Percentiles rank a stretch among this genome's conserved stretches.
These are phyloP conservation scores for Tenthredo scrophulariae DNA, from an alignment of 2,888 invertebrate genomes.

Conservation along the genomic window DNA sequence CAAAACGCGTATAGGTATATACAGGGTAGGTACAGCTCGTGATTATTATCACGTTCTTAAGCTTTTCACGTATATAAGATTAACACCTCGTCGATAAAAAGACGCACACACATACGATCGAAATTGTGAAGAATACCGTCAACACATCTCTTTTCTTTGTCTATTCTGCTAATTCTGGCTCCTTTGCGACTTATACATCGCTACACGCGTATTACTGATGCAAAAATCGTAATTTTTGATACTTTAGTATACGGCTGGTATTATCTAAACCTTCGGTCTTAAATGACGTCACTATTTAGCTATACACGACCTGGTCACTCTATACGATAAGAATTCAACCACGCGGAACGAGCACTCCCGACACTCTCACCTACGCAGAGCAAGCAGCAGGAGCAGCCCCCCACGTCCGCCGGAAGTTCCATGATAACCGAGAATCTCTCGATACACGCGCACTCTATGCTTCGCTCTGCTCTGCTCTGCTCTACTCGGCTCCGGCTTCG, in stretches of 20 bases:
- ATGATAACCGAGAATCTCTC: constrained; percentile 77
- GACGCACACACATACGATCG: background rate
- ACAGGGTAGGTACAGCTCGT: background rate
- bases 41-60: constrained; percentile 21
- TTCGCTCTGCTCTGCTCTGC: background rate
- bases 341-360: constrained; percentile 25
- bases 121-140: background rate
- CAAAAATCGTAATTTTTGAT: background rate
- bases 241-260: background rate
- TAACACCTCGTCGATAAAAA: background rate
- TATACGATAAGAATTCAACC: constrained; percentile 45
- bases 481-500: constrained; percentile 56
- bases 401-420: constrained; percentile 77
- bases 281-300: background rate
- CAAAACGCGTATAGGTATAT: background rate
- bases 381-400: constrained; percentile 64
- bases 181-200: background rate
- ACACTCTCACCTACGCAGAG: constrained; percentile 73
- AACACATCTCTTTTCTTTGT: background rate
- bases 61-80: background rate
- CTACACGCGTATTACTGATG: background rate
- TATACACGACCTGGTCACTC: constrained; percentile 37
- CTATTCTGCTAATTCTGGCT: background rate
- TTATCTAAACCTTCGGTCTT: background rate
- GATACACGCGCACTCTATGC: constrained; percentile 59